Conservation (phyloP, 2,888 invertebrate species). For the Amphipoea oculea region DNA sequence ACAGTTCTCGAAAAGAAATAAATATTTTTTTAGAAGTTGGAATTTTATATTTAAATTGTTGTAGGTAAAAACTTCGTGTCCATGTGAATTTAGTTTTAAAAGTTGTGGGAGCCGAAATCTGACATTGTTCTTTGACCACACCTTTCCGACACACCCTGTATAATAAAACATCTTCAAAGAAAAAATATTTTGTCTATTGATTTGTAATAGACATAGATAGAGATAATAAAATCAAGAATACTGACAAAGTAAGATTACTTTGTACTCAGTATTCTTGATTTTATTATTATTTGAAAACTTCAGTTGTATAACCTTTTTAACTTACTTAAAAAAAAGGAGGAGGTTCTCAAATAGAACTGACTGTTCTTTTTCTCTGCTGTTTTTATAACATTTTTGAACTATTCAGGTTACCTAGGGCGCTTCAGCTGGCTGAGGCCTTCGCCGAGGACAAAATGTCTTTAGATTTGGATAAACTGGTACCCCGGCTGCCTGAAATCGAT, state of each 20-base stretch:
- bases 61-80: no score
- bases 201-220: not conserved
- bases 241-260: no score
- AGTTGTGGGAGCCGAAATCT: no score
- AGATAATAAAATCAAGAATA: no score
- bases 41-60: no score
- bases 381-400: not conserved
- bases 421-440: slow-evolving; percentile 83
- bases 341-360: not conserved
- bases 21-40: no score
- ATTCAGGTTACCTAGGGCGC: slow-evolving; percentile 86
- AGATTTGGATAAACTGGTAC: slow-evolving; percentile 77
- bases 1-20: no score
- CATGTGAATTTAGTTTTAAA: no score
- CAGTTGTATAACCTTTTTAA: not conserved
- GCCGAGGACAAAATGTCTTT: slow-evolving; percentile 65
- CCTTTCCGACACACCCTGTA: not conserved
- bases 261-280: not conserved
- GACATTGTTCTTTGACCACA: no score
- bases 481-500: slow-evolving; percentile 91
- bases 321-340: not conserved
- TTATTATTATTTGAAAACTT: not conserved
- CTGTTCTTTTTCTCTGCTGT: not conserved
- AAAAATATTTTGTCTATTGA: not conserved
- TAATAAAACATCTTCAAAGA: not conserved